Conservation (phyloP, 2,113 vertebrate species). For the Suncus etruscus region DNA sequence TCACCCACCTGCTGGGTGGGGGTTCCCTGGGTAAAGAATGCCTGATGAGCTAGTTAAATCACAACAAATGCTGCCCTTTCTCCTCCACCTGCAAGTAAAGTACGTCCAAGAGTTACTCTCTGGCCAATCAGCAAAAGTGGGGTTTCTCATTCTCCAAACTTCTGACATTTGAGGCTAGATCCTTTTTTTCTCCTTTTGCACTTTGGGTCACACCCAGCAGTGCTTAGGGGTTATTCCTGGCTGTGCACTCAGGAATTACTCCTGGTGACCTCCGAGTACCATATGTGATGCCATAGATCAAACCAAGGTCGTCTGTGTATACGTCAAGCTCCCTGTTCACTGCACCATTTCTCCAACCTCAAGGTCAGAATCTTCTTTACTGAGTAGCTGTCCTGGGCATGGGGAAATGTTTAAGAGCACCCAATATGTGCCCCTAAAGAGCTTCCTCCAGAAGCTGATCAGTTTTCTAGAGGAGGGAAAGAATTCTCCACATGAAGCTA, state of each 20-base stretch:
- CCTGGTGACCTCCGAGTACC: too few relatives aligned
- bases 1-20: constrained; percentile 67
- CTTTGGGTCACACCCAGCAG: too few relatives aligned
- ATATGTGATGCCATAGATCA: too few relatives aligned
- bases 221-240: too few relatives aligned
- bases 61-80: constrained; percentile 66
- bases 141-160: neutral
- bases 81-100: constrained; percentile 77
- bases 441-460: neutral
- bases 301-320: too few relatives aligned
- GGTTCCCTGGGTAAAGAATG: neutral
- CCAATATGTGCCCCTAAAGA: rapidly evolving
- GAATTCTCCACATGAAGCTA: neutral
- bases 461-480: too few relatives aligned
- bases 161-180: rapidly evolving
- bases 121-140: constrained; percentile 66
- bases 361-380: neutral
- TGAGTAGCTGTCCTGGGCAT: rapidly evolving
- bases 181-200: too few relatives aligned
- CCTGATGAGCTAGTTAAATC: constrained; percentile 62
- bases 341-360: too few relatives aligned
- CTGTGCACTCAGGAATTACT: too few relatives aligned
- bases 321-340: too few relatives aligned
- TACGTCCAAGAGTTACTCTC: constrained; percentile 82
- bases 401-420: rapidly evolving